Evolutionary conservation across 2,888 invertebrate genomes (phyloP).

Genomic region (Patella pellucida): DNA sequence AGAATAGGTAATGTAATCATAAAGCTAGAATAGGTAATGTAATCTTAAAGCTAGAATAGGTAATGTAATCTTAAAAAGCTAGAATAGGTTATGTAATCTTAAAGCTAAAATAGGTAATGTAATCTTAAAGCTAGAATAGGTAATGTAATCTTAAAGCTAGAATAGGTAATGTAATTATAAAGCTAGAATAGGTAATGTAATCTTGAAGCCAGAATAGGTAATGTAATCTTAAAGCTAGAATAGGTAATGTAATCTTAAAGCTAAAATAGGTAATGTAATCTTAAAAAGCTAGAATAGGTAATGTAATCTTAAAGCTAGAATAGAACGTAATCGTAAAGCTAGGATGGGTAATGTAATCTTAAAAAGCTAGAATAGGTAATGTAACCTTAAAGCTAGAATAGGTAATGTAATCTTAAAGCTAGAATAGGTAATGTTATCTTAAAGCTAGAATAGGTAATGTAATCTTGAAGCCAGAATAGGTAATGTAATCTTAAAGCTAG

Average conservation of each 20-base stretch:
- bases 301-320: no score
- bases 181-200: no score
- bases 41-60: no score
- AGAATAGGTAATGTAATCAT: conserved; percentile 75
- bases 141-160: conserved; percentile 52
- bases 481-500: conserved; percentile 51
- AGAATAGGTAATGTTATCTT: no score
- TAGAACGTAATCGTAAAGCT: conserved; percentile 69
- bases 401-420: conserved; percentile 71
- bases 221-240: background rate
- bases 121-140: conserved; percentile 77
- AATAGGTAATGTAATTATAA: no score
- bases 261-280: conserved; percentile 76
- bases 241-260: conserved; percentile 62
- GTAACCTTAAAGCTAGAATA: conserved; percentile 75
- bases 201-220: conserved; percentile 77
- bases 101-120: no score
- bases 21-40: no score
- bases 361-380: no score
- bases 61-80: conserved; percentile 70
- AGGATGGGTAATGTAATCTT: conserved; percentile 75
- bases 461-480: conserved; percentile 76
- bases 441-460: no score
- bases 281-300: no score
- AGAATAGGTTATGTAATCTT: conserved; percentile 75